A percentile compares a stretch with the other conserved stretches of the same genome.
Conservation (phyloP, 2,888 invertebrate genomes). For the Parnassius mnemosyne region DNA sequence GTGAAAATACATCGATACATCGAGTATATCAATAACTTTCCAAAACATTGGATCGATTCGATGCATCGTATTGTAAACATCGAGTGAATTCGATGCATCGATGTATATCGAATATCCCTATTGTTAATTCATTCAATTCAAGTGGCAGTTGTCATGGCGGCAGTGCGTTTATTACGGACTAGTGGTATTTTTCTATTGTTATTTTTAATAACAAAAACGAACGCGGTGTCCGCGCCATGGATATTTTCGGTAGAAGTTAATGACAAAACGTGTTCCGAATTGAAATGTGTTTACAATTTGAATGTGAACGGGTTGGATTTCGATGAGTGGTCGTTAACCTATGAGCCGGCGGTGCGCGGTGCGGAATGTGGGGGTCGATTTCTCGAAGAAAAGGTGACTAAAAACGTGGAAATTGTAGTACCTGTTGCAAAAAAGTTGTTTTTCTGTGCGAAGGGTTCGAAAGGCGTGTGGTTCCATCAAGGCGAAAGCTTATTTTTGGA, state of each 20-base stretch:
- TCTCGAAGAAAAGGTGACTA: conserved; percentile 17
- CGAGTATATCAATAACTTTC: no score
- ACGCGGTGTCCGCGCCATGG: conserved; percentile 65
- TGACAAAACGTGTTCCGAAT: conserved; percentile 47
- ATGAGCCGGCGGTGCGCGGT: conserved; percentile 46
- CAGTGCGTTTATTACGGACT: conserved; percentile 61
- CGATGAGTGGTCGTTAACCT: conserved; percentile 64
- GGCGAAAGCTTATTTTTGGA: conserved; percentile 67
- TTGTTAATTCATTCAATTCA: conserved; percentile 31
- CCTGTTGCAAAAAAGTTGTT: conserved; percentile 50
- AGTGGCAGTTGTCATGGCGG: conserved; percentile 54
- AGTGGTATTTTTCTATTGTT: conserved; percentile 67
- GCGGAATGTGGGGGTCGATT: conserved; percentile 35
- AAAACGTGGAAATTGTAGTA: conserved; percentile 46
- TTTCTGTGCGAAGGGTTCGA: conserved; percentile 59
- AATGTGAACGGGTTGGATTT: conserved; percentile 52
- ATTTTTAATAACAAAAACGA: conserved; percentile 63
- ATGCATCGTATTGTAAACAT: no score
- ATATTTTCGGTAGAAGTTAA: conserved; percentile 62
- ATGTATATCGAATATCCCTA: no score
- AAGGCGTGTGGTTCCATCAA: conserved; percentile 62
- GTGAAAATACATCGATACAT: no score
- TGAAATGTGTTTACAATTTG: conserved; percentile 60
- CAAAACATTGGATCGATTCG: no score
- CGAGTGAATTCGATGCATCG: no score